These are phyloP conservation scores for Tauraco hartlaubi DNA, from an alignment of 2,797 vertebrate genomes.

Conservation along the genomic window DNA sequence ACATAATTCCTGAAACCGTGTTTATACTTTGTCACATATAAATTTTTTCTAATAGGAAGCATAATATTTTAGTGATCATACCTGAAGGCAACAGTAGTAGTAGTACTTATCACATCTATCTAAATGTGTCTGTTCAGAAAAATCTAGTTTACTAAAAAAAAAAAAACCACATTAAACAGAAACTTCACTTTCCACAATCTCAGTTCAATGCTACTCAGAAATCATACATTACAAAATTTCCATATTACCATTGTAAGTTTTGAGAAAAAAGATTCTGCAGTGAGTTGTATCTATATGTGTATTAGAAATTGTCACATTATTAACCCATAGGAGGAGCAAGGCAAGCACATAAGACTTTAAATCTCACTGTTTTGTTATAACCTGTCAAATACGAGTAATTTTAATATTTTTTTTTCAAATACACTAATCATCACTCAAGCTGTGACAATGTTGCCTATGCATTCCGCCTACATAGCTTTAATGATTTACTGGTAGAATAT, in stretches of 20 bases:
- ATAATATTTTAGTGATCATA: neutral
- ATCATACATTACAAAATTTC: neutral
- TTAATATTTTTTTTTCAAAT: conserved; percentile 24
- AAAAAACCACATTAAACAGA: neutral
- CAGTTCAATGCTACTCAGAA: neutral
- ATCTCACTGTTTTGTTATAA: neutral
- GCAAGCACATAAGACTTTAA: neutral
- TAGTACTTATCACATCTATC: neutral
- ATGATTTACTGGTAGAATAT: neutral
- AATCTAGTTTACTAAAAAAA: neutral
- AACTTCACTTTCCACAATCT: neutral
- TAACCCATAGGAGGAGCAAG: neutral
- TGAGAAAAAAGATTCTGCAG: neutral
- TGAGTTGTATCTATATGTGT: neutral
- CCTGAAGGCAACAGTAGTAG: neutral
- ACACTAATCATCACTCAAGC: neutral
- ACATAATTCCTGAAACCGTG: neutral
- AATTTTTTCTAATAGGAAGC: neutral
- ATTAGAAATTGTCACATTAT: neutral
- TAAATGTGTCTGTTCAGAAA: neutral
- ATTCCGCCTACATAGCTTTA: neutral
- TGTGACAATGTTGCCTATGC: neutral
- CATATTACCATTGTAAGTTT: neutral
- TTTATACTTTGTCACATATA: neutral
- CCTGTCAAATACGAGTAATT: neutral